These are phyloP conservation scores for Eristalis pertinax DNA, from an alignment of 2,888 invertebrate species.

Conservation along the genomic window DNA sequence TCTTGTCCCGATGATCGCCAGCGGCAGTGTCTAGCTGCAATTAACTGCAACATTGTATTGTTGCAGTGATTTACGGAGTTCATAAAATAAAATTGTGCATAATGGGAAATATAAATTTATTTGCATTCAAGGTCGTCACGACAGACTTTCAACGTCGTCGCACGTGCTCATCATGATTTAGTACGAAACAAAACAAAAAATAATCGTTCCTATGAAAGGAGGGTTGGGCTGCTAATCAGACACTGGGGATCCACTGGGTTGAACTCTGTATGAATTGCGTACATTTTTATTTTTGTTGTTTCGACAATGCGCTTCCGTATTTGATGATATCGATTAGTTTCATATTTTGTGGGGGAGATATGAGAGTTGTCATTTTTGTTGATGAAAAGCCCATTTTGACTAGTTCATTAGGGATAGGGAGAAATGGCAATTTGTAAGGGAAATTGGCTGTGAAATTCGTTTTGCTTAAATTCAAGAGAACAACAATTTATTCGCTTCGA, in stretches of 20 bases:
- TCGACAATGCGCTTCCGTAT: not conserved
- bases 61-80: not conserved
- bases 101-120: conserved; percentile 12
- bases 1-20: not conserved
- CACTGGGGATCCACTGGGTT: not conserved
- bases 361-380: not conserved
- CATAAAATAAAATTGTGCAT: not conserved
- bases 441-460: no score
- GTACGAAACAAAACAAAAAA: not conserved
- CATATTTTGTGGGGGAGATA: not conserved
- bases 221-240: conserved; percentile 13
- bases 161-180: conserved; percentile 18
- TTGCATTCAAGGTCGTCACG: conserved; percentile 15
- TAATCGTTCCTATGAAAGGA: not conserved
- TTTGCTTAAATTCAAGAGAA: no score
- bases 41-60: not conserved
- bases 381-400: not conserved
- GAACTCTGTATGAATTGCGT: not conserved
- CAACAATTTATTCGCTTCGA: no score
- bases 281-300: not conserved
- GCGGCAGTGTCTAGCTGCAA: not conserved
- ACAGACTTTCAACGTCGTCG: not conserved
- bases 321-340: not conserved
- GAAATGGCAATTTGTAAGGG: not conserved
- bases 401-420: not conserved